These are phyloP conservation scores for Eubasilissa regina DNA, from an alignment of 1,140 invertebrate genomes.

Conservation along the genomic window DNA sequence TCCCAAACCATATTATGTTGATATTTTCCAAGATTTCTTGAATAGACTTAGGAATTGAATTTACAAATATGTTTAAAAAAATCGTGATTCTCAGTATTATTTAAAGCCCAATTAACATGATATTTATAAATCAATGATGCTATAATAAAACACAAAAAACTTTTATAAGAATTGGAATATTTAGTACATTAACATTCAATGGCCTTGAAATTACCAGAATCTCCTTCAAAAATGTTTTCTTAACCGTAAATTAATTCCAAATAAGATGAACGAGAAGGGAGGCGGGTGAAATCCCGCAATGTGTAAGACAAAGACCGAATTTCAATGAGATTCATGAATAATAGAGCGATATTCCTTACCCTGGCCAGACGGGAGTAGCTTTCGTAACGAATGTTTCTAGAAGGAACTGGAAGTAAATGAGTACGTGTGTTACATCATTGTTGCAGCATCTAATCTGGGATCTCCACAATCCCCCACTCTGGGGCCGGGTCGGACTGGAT, in stretches of 20 bases:
- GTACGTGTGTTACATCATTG: constrained; percentile 21
- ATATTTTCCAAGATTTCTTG: too few species aligned
- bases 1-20: too few species aligned
- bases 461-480: too few species aligned
- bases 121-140: too few species aligned
- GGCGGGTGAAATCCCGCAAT: background rate
- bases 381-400: background rate
- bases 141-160: too few species aligned
- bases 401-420: constrained; percentile 1
- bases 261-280: background rate
- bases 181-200: too few species aligned
- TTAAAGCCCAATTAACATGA: too few species aligned
- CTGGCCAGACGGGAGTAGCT: background rate
- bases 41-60: too few species aligned
- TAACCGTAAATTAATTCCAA: background rate
- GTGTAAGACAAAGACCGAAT: background rate
- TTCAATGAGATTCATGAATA: constrained; percentile 33
- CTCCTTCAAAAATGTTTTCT: background rate
- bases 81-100: too few species aligned
- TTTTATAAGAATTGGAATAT: too few species aligned
- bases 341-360: constrained; percentile 8
- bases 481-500: too few species aligned
- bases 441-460: constrained; percentile 33
- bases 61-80: too few species aligned
- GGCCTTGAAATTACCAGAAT: background rate